phyloP scores from a whole-genome alignment of 2,113 vertebrate species.

The Alaudala cheleensis region DNA sequence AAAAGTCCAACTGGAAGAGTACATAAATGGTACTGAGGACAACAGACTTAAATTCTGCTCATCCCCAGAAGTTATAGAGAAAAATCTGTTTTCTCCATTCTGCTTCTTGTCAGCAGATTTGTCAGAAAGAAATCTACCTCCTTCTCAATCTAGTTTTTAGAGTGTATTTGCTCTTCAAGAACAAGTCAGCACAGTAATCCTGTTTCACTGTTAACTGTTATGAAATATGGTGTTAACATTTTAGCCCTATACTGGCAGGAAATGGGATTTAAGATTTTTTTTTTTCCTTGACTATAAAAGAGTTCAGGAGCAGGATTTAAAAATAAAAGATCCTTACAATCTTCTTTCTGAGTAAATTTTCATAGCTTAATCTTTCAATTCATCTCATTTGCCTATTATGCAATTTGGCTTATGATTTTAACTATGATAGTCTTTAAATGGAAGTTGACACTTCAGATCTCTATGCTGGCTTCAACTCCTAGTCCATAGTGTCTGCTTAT shows the following conservation, averaged over 20 bases:
- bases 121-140: neutral
- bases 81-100: neutral
- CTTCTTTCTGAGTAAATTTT: neutral
- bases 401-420: neutral
- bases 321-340: neutral
- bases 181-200: conserved; percentile 33
- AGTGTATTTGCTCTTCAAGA: conserved; percentile 18
- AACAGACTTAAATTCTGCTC: neutral
- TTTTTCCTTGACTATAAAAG: neutral
- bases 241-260: conserved; percentile 28
- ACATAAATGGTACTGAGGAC: neutral
- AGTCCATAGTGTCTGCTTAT: neutral
- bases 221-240: conserved; percentile 41
- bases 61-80: neutral
- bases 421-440: neutral
- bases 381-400: neutral
- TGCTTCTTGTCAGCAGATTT: neutral
- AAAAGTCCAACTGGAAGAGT: neutral
- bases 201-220: neutral
- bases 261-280: conserved; percentile 21
- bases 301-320: neutral
- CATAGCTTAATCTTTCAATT: neutral
- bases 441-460: neutral
- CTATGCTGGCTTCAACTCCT: neutral
- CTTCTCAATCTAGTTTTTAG: neutral